Conservation (phyloP, 2,888 invertebrate species). For the Maniola hyperantus region DNA sequence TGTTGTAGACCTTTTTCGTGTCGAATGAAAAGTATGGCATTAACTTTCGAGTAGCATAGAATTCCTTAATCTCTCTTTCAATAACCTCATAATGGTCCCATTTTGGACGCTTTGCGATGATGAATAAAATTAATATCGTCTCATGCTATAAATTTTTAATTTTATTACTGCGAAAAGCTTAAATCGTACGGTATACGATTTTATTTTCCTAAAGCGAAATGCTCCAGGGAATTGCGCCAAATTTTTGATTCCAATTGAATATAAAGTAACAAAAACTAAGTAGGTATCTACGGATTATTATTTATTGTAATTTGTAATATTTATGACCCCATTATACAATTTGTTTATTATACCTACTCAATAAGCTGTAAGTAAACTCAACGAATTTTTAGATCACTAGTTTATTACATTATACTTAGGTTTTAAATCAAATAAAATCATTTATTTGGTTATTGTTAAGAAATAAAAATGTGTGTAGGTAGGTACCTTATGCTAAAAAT, state of each 20-base stretch:
- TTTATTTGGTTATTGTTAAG: too few relatives aligned
- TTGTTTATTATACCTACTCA: too few relatives aligned
- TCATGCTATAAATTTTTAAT: neutral
- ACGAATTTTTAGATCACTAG: too few relatives aligned
- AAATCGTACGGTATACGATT: neutral
- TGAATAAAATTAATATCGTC: neutral
- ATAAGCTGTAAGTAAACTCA: too few relatives aligned
- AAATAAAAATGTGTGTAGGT: too few relatives aligned
- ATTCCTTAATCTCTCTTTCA: neutral
- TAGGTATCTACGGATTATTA: neutral
- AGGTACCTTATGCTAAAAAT: too few relatives aligned
- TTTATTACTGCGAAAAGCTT: neutral
- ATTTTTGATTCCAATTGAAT: neutral
- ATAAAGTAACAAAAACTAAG: neutral
- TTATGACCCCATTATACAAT: neutral
- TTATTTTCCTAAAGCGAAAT: conserved; percentile 5
- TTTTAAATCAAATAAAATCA: too few relatives aligned
- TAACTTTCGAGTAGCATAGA: neutral
- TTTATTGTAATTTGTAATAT: too few relatives aligned
- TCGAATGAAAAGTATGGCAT: neutral
- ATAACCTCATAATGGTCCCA: neutral
- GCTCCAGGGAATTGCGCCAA: neutral
- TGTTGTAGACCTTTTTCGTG: neutral
- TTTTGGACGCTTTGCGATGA: neutral
- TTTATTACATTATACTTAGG: too few relatives aligned